Base-by-base conservation (phyloP, 2,888 invertebrate species). In the Sipha maydis region DNA sequence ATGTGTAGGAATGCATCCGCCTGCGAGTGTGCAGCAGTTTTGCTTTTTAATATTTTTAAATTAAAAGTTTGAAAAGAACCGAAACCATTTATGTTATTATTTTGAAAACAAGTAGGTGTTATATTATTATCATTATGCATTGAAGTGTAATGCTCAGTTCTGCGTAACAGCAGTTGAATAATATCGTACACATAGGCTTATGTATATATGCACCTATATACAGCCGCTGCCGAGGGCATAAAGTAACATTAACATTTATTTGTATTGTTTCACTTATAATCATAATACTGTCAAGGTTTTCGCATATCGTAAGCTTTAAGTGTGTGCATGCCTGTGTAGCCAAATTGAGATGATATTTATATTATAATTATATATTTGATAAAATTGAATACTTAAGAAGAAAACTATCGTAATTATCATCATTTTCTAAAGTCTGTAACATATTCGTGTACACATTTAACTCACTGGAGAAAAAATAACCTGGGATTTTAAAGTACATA, bases 211-310 rank as follows among this genome's bases (percentile, higher is more conserved):
- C n/a, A n/a, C 76, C 41, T 19, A n/a, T 19, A n/a, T 28, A 28
- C 31, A 11, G 56, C 34, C 25, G 25, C 77, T 31, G 61, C 48
- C 56, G 76, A 76, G 76, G 41, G 76, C 67, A 67, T 31, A 76
- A 76, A 31, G 67, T 56, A 14, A 25, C 79, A 31, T 84, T 84
- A 76, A 76, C 75, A 61, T 84, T 56, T 28, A 11, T n/a, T 14
- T 14, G 5, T 84, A 84, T 61, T 61, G 75, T 61, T 38, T 19
- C 54, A 75, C 75, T 48, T 41, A 41, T 61, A 61, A 84, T 84
- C n/a, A 61, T 61, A 1, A 48, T 56, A 11, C 21, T 3, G 83
- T 61, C 61, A 83, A 73, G 82, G 82, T 28, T 82, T 82, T 69
- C 21, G 69, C 28, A 21, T 28, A 19, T 48, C 4, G 17, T 41